Percentiles rank a stretch among this genome's conserved stretches.
Evolutionary conservation across 2,113 vertebrate species (phyloP).

Genomic region (Porphyrio hochstetteri): DNA sequence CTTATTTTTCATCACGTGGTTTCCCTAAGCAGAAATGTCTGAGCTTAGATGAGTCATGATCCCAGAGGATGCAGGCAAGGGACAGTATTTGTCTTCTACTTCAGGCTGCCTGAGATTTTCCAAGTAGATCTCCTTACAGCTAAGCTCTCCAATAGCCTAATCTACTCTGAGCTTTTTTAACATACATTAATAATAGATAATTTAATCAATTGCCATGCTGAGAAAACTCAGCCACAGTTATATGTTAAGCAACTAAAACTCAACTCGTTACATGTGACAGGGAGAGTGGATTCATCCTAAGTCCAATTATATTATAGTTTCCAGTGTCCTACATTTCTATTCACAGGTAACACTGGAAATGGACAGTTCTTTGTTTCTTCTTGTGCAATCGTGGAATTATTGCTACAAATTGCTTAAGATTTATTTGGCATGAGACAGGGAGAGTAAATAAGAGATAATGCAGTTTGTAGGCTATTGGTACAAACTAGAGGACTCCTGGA

Average conservation of each 20-base stretch:
- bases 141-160: not conserved
- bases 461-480: not conserved
- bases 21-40: not conserved
- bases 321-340: not conserved
- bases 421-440: not conserved
- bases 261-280: not conserved
- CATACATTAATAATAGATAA: not conserved
- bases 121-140: not conserved
- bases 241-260: too few relatives aligned
- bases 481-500: not conserved
- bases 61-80: too few relatives aligned
- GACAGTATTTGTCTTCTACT: not conserved
- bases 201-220: not conserved
- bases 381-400: not conserved
- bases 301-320: not conserved
- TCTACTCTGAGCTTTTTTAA: not conserved
- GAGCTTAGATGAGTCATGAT: not conserved
- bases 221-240: not conserved
- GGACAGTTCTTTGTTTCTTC: not conserved
- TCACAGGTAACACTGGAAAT: not conserved
- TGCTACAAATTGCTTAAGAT: not conserved
- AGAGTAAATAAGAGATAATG: not conserved
- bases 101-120: not conserved
- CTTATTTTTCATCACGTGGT: not conserved
- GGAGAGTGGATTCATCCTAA: not conserved